Percentiles rank a stretch among this genome's conserved stretches.
Conservation (phyloP, 2,797 vertebrate genomes). For the Odontamblyopus lacepedii region DNA sequence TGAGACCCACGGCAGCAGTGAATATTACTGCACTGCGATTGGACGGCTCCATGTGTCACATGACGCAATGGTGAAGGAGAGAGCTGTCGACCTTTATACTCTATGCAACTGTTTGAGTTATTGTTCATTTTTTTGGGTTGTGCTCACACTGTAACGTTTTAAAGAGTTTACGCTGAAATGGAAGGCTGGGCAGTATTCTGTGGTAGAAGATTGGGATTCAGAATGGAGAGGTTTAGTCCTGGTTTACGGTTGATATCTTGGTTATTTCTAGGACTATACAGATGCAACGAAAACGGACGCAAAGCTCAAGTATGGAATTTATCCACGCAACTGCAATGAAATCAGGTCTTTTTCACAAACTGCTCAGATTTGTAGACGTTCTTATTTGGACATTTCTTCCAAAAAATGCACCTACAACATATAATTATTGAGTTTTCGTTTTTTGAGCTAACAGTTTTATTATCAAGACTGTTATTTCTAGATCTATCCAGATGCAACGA, state of each 20-base stretch:
- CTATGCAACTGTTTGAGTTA: constrained; percentile 77
- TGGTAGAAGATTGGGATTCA: not conserved
- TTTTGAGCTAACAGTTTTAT: constrained; percentile 31
- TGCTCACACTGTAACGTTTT: not conserved
- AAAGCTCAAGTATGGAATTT: not conserved
- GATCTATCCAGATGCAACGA: too few relatives aligned
- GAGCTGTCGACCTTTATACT: constrained; percentile 84
- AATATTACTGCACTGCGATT: constrained; percentile 84
- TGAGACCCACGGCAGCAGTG: constrained; percentile 81
- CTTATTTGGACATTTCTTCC: not conserved
- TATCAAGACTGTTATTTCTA: not conserved
- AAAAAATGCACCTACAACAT: too few relatives aligned
- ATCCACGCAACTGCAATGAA: not conserved
- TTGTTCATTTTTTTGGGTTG: constrained; percentile 6
- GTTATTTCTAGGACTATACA: not conserved
- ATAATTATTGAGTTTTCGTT: constrained; percentile 1
- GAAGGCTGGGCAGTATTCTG: not conserved
- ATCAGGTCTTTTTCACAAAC: not conserved
- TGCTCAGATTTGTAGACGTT: not conserved
- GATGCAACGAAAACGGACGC: not conserved
- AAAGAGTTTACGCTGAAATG: not conserved
- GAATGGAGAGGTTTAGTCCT: not conserved
- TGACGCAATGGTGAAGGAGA: constrained; percentile 74
- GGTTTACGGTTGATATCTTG: not conserved
- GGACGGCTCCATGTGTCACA: constrained; percentile 78